These are phyloP conservation scores for Tenthredo notha DNA, from an alignment of 2,888 invertebrate species.

Conservation along the genomic window DNA sequence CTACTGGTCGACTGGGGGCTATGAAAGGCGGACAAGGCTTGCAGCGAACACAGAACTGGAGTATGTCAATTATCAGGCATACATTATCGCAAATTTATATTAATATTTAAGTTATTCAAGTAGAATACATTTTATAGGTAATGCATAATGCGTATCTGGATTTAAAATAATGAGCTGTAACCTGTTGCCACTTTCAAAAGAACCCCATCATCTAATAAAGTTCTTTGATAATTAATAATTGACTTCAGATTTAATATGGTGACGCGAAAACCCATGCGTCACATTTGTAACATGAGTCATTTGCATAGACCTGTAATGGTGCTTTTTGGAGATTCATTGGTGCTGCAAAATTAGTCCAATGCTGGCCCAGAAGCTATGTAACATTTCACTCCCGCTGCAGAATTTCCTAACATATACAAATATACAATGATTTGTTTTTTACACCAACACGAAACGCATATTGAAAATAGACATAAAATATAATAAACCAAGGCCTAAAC, in stretches of 20 bases:
- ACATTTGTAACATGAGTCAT: slow-evolving; percentile 39
- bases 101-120: neutral
- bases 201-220: neutral
- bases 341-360: slow-evolving; percentile 46
- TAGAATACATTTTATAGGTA: neutral
- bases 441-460: slow-evolving; percentile 56
- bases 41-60: neutral
- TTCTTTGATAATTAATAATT: slow-evolving; percentile 52
- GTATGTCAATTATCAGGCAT: neutral
- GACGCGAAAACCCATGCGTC: slow-evolving; percentile 9
- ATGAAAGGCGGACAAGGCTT: slow-evolving; percentile 18
- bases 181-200: neutral
- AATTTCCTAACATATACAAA: slow-evolving; percentile 73
- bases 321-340: slow-evolving; percentile 40
- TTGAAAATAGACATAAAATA: slow-evolving; percentile 42
- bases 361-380: slow-evolving; percentile 43
- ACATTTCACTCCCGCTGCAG: slow-evolving; percentile 72
- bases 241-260: slow-evolving; percentile 33
- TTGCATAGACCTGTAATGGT: slow-evolving; percentile 30
- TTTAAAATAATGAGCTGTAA: neutral
- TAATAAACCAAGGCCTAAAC: neutral
- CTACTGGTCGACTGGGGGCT: slow-evolving; percentile 14
- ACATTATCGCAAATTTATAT: neutral
- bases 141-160: neutral
- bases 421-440: slow-evolving; percentile 65